phyloP scores from a whole-genome alignment of 64 coral and sea anemone genomes.

The Porites lutea region DNA sequence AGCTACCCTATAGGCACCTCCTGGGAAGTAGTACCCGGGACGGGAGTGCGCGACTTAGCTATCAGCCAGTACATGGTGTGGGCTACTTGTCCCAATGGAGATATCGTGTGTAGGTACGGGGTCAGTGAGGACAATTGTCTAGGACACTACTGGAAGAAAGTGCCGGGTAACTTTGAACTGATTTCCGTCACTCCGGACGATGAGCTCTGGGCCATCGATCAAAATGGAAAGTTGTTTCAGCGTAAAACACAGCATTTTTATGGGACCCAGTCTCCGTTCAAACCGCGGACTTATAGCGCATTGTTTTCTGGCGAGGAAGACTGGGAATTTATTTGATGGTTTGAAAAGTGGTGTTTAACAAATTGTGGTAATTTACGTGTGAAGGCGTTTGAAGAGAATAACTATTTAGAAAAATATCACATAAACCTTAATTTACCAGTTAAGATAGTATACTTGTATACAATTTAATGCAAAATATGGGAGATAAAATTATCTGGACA shows the following conservation, averaged over 20 bases:
- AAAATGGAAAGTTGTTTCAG: conserved; percentile 86
- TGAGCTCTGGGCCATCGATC: conserved; percentile 91
- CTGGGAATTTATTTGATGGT: conserved; percentile 83
- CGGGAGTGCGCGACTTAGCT: conserved; percentile 73
- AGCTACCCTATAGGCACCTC: conserved; percentile 80
- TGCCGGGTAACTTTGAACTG: conserved; percentile 92
- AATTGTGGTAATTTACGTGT: background rate
- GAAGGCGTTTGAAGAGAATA: background rate
- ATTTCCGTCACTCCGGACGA: conserved; percentile 89
- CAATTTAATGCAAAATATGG: too few species aligned
- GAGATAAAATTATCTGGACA: too few species aligned
- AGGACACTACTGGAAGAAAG: conserved; percentile 98
- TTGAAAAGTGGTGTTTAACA: too few species aligned
- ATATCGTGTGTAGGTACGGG: conserved; percentile 93
- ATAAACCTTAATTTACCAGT: too few species aligned
- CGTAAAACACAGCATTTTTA: conserved; percentile 91
- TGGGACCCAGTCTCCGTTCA: conserved; percentile 90
- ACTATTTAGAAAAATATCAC: too few species aligned
- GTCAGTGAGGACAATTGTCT: conserved; percentile 77
- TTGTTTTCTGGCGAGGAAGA: conserved; percentile 85
- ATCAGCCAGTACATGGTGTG: conserved; percentile 87
- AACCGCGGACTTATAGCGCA: conserved; percentile 69
- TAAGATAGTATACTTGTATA: too few species aligned
- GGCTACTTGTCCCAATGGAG: conserved; percentile 84
- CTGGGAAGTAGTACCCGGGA: conserved; percentile 81